phyloP scores from a whole-genome alignment of 2,797 vertebrate genomes.

The Platalea minor region DNA sequence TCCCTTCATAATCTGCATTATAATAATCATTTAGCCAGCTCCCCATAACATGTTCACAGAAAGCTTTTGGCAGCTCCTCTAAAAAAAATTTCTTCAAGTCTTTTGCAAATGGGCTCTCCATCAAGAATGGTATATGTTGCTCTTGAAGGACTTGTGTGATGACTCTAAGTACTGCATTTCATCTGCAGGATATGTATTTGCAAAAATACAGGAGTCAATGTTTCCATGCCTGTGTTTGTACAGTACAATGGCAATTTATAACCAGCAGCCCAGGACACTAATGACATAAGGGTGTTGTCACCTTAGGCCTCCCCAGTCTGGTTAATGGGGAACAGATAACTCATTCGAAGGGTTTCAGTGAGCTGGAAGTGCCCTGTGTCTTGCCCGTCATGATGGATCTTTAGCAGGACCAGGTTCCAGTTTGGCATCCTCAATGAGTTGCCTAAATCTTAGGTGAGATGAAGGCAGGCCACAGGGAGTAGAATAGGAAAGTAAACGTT shows the following conservation, averaged over 20 bases:
- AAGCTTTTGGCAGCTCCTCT: neutral
- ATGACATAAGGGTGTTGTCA: neutral
- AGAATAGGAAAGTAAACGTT: neutral
- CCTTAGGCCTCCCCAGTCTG: neutral
- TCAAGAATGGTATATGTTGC: neutral
- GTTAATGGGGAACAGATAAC: neutral
- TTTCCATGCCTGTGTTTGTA: neutral
- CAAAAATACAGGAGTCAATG: neutral
- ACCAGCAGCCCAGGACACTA: neutral
- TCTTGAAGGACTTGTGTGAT: neutral
- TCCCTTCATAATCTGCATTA: neutral
- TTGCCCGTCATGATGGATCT: neutral
- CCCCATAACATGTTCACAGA: neutral
- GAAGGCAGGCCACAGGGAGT: neutral
- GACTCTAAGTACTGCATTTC: neutral
- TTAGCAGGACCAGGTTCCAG: neutral
- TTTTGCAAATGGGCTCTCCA: neutral
- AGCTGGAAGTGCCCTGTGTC: neutral
- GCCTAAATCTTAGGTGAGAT: neutral
- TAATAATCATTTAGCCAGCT: neutral
- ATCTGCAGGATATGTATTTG: neutral
- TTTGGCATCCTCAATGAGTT: neutral
- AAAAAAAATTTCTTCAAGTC: neutral
- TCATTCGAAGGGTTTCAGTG: neutral
- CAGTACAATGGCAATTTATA: neutral